A percentile compares a stretch with the other conserved stretches of the same genome.
Conservation (phyloP, 1,140 invertebrate species). For the Diorhabda sublineata region DNA sequence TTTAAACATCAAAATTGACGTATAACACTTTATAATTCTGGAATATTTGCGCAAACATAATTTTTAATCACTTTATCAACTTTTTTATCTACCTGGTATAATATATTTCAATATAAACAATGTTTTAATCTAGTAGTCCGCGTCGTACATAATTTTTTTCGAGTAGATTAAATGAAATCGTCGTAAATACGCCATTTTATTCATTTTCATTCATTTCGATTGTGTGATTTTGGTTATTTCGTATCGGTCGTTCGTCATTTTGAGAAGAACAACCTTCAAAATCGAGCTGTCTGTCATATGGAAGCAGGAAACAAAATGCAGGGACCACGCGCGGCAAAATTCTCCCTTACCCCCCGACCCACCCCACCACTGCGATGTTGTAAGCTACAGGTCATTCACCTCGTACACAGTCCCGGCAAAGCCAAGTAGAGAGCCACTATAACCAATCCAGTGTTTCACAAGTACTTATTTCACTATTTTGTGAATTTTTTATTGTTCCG, state of each 20-base stretch:
- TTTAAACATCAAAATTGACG: neutral
- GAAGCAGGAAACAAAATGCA: constrained; percentile 25
- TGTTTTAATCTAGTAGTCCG: no score
- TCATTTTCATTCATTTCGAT: no score
- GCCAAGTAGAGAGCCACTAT: constrained; percentile 20
- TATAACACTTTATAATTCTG: no score
- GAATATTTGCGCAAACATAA: no score
- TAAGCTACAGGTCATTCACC: constrained; percentile 47
- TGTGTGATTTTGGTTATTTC: no score
- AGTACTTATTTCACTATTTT: constrained; percentile 18
- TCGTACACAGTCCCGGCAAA: constrained; percentile 42
- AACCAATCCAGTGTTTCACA: constrained; percentile 33
- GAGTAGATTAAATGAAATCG: no score
- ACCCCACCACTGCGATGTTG: constrained; percentile 37
- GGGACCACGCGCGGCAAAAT: constrained; percentile 38
- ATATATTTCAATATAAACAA: no score
- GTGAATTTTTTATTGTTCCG: constrained; percentile 1
- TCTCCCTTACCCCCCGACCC: constrained; percentile 35
- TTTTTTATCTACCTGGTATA: no score
- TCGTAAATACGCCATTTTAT: no score
- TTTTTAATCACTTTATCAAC: no score
- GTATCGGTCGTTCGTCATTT: neutral
- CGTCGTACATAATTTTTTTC: no score
- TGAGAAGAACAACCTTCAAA: constrained; percentile 2
- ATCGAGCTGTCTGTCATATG: constrained; percentile 14